Base-by-base conservation (phyloP, 2,797 vertebrate species). In the Leuciscus waleckii region DNA sequence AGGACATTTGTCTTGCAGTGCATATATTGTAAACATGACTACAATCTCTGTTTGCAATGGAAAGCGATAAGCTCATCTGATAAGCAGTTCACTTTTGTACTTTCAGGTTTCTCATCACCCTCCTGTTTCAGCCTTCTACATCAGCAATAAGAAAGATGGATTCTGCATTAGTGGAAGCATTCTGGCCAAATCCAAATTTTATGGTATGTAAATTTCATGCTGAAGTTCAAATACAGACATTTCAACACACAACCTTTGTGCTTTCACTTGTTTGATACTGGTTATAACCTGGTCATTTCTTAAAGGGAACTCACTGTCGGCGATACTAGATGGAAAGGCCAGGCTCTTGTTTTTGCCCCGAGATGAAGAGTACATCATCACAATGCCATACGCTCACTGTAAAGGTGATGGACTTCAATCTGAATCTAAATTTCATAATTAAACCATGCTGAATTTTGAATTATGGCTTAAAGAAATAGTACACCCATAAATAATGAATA, bases 321-420 rank as follows among this genome's bases (percentile, higher is more conserved):
- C 98, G 0, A 95, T 99, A 89, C 92, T 99, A 90, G 98, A 99
- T 4, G 98, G 98, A 69, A 97, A 96, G 92, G 98, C 98, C 82
- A 96, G 95, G 19, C 95, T 99, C 70, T 92, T 92, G 21, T 97
- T 99, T 90, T 92, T 98, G 79, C 94, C 86, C 90, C 95, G 96
- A n/a, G 95, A 93, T 0, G 98, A 99, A 90, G 97, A 98, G 35
- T 99, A 99, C 79, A 88, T 96, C 81, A 98, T 99, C 91, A 99
- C 97, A 39, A 99, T 99, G 98, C 98, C 98, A 14, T 99, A 99
- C 0, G 98, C 98, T 80, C 98, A 99, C 93, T 99, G 98, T 91
- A 98, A 97, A 97, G 98, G 98, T 98, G 91, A 87, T 13, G 17
- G 63, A 54, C 2, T 46, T 69, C 16, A 39, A 23, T 63, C 2